A percentile compares a stretch with the other conserved stretches of the same genome.
These are phyloP conservation scores for Phortica okadai DNA, from an alignment of 2,888 invertebrate species.

Conservation along the genomic window DNA sequence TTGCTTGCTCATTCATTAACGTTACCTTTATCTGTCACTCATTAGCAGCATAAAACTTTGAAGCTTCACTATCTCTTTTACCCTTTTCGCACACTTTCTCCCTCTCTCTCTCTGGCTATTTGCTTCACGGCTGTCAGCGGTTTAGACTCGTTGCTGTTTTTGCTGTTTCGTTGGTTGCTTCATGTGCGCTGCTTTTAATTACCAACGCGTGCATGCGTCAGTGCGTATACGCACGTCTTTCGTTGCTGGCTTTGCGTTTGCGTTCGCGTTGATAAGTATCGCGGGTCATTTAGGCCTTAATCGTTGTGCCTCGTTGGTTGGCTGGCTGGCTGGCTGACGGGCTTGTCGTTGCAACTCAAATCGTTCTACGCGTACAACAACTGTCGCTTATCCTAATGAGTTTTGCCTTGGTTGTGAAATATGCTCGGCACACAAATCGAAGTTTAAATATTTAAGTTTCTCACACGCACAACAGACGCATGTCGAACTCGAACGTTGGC, in stretches of 20 bases:
- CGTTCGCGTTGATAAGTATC: conserved; percentile 1
- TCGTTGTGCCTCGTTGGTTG: not conserved
- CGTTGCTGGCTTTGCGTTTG: not conserved
- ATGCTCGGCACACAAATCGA: conserved; percentile 17
- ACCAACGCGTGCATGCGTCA: conserved; percentile 11
- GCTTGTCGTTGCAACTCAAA: not conserved
- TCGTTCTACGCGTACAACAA: too few species aligned
- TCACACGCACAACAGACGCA: conserved; percentile 75
- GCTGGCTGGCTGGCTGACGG: not conserved
- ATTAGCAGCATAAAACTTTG: conserved; percentile 17
- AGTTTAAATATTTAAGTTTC: conserved; percentile 73
- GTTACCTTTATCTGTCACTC: conserved; percentile 5
- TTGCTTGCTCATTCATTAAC: conserved; percentile 35
- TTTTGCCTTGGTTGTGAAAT: conserved; percentile 7
- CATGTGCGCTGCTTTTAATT: conserved; percentile 9
- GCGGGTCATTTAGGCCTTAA: conserved; percentile 17
- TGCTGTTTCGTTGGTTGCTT: not conserved
- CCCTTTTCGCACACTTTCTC: not conserved
- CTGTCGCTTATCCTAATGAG: conserved; percentile 1
- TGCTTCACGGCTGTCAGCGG: too few species aligned
- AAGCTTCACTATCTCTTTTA: not conserved
- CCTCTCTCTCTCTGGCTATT: not conserved
- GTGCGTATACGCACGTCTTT: not conserved
- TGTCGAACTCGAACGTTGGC: too few species aligned
- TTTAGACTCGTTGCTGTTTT: too few species aligned